Percentiles rank a stretch among this genome's conserved stretches.
Conservation (phyloP, 2,888 invertebrate species). For the Hyles lineata region DNA sequence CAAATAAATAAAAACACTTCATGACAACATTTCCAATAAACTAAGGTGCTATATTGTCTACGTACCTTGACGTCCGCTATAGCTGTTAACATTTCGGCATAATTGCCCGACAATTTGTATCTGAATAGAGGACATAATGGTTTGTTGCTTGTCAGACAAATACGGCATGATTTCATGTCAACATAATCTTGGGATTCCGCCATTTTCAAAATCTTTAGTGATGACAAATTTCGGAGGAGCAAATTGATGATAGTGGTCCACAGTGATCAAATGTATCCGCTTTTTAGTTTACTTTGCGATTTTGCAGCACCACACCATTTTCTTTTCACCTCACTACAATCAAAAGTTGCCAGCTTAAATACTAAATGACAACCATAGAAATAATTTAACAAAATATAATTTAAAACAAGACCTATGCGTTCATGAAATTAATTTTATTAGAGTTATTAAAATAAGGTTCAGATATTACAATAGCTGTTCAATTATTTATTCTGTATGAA, state of each 20-base stretch:
- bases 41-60: conserved; percentile 9
- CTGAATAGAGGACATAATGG: conserved; percentile 76
- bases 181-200: conserved; percentile 58
- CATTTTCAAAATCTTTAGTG: conserved; percentile 61
- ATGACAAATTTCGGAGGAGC: conserved; percentile 55
- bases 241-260: conserved; percentile 45
- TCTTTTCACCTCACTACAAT: conserved; percentile 51
- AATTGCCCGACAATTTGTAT: conserved; percentile 79
- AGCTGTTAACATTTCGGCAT: conserved; percentile 82
- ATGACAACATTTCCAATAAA: conserved; percentile 13
- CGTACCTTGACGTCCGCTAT: conserved; percentile 80
- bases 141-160: conserved; percentile 75
- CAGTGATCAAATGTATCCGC: conserved; percentile 8
- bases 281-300: conserved; percentile 29
- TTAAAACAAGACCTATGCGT: too few species aligned
- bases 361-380: conserved; percentile 30
- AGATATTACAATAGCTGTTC: too few species aligned
- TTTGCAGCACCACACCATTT: conserved; percentile 40
- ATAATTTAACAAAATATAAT: too few species aligned
- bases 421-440: too few species aligned
- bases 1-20: conserved; percentile 27
- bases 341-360: conserved; percentile 23
- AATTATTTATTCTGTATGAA: too few species aligned
- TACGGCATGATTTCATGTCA: conserved; percentile 75
- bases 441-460: too few species aligned